Conservation (phyloP, 2,113 vertebrate genomes). For the Numenius arquata region DNA sequence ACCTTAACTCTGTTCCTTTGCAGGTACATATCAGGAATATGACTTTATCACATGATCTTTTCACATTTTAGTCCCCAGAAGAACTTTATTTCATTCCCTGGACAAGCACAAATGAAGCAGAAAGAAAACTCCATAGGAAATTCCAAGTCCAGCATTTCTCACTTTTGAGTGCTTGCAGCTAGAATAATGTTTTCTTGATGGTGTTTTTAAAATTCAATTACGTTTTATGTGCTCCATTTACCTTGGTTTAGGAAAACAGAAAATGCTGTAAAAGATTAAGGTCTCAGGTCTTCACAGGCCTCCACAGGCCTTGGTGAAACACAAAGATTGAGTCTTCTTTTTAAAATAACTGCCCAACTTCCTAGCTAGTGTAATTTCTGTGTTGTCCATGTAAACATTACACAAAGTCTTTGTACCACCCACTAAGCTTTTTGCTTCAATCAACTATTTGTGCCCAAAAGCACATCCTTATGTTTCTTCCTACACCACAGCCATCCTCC, state of each 20-base stretch:
- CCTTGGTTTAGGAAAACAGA: not conserved
- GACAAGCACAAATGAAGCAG: not conserved
- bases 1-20: not conserved
- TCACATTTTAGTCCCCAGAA: not conserved
- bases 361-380: not conserved
- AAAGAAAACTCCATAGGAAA: not conserved
- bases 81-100: not conserved
- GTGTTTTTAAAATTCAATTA: not conserved
- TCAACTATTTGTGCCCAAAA: slow-evolving; percentile 37
- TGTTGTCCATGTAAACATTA: slow-evolving; percentile 40
- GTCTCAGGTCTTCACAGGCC: not conserved
- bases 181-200: not conserved
- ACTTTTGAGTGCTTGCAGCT: not conserved
- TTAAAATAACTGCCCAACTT: slow-evolving; percentile 30
- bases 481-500: slow-evolving; percentile 24
- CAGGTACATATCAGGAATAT: not conserved
- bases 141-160: not conserved
- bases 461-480: slow-evolving; percentile 37
- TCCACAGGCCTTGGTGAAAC: not conserved
- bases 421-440: slow-evolving; percentile 27
- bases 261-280: not conserved
- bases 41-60: not conserved
- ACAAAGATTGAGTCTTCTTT: not conserved
- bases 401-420: slow-evolving; percentile 43
- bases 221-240: not conserved